phyloP scores from a whole-genome alignment of 2,113 vertebrate genomes.

The Bothrops jararaca region DNA sequence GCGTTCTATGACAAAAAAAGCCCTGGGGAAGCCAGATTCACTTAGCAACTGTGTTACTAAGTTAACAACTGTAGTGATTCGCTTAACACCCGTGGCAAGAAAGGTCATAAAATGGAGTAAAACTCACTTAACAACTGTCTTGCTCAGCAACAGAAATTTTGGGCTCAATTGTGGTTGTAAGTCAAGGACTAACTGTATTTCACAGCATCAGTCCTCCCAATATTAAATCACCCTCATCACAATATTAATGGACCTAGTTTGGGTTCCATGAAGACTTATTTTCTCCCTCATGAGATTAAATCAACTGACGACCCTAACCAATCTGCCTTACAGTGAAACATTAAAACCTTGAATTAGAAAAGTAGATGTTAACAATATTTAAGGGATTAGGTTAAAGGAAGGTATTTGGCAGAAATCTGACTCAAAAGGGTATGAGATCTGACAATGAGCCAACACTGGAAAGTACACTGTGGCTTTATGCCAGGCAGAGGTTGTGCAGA shows the following conservation, averaged over 20 bases:
- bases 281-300: not conserved
- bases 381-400: not conserved
- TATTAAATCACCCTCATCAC: not conserved
- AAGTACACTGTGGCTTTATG: not conserved
- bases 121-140: too few species aligned
- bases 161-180: too few species aligned
- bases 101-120: too few species aligned
- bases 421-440: not conserved
- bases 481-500: not conserved
- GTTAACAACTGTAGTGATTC: too few species aligned
- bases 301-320: not conserved
- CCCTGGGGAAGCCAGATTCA: too few species aligned
- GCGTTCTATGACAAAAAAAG: too few species aligned
- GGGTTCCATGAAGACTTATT: not conserved
- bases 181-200: not conserved
- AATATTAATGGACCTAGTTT: not conserved
- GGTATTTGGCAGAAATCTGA: not conserved
- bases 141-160: too few species aligned
- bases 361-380: not conserved
- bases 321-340: not conserved
- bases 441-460: not conserved
- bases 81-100: too few species aligned
- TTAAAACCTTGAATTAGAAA: not conserved
- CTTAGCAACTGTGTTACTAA: too few species aligned
- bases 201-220: not conserved